Evolutionary conservation across 1,140 invertebrate genomes (phyloP).

Genomic region (Formica selysi): DNA sequence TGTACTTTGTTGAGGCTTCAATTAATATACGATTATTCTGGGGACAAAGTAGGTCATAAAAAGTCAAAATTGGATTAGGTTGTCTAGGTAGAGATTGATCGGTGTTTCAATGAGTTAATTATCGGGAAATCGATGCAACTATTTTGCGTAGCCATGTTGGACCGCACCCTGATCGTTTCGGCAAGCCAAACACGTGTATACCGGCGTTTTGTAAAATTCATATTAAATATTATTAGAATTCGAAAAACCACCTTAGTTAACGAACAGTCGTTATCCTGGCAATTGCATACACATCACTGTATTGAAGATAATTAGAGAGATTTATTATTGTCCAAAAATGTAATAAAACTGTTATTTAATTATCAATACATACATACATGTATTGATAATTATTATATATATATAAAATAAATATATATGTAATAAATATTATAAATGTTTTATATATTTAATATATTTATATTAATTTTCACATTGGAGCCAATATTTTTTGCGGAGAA

Average conservation of each 20-base stretch:
- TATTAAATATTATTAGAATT: background rate
- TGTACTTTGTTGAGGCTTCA: background rate
- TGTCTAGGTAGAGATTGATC: constrained; percentile 38
- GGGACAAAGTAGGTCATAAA: background rate
- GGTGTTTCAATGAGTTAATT: constrained; percentile 71
- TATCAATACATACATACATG: background rate
- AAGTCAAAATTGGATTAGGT: background rate
- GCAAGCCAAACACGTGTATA: constrained; percentile 72
- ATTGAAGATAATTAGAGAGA: background rate
- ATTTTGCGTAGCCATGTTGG: constrained; percentile 83
- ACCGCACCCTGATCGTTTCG: constrained; percentile 82
- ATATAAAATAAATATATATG: too few relatives aligned
- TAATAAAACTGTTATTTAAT: background rate
- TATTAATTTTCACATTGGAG: background rate
- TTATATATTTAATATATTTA: background rate
- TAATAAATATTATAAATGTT: background rate
- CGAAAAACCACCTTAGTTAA: background rate
- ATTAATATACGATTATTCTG: background rate
- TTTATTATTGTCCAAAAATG: background rate
- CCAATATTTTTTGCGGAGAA: background rate
- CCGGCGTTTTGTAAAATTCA: background rate
- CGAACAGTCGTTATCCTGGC: background rate
- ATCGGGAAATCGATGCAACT: constrained; percentile 76
- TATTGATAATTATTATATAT: background rate
- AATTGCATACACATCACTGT: background rate